Conservation (phyloP, 2,113 vertebrate species). For the Okapia johnstoni region DNA sequence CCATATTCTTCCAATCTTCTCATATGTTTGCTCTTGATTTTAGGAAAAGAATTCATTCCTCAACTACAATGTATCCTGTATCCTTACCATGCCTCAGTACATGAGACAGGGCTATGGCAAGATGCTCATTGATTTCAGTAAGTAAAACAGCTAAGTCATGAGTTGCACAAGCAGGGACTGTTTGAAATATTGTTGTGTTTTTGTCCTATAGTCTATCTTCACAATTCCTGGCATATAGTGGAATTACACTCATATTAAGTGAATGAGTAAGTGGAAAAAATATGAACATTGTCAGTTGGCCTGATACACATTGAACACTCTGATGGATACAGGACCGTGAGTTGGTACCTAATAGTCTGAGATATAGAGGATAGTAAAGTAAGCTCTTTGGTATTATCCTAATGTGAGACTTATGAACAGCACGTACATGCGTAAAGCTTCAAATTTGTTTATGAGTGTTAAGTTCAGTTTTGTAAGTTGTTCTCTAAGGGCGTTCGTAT, state of each 20-base stretch:
- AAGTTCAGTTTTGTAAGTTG: not conserved
- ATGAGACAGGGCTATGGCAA: constrained; percentile 99
- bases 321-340: not conserved
- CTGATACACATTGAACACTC: not conserved
- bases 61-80: constrained; percentile 99
- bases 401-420: not conserved
- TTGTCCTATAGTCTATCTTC: not conserved
- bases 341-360: not conserved
- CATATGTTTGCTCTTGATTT: constrained; percentile 38
- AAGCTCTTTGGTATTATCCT: not conserved
- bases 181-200: not conserved
- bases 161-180: not conserved
- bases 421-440: not conserved
- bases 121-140: constrained; percentile 99
- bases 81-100: constrained; percentile 99
- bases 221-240: not conserved
- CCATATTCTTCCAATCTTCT: not conserved
- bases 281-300: not conserved
- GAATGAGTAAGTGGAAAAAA: not conserved
- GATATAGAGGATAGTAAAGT: not conserved
- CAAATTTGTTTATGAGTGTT: not conserved
- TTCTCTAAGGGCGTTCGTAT: not conserved
- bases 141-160: constrained; percentile 70
- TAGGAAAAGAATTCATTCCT: constrained; percentile 99
- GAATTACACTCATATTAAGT: not conserved